phyloP scores from a whole-genome alignment of 2,888 invertebrate genomes.

The Pemphredon lugubris region DNA sequence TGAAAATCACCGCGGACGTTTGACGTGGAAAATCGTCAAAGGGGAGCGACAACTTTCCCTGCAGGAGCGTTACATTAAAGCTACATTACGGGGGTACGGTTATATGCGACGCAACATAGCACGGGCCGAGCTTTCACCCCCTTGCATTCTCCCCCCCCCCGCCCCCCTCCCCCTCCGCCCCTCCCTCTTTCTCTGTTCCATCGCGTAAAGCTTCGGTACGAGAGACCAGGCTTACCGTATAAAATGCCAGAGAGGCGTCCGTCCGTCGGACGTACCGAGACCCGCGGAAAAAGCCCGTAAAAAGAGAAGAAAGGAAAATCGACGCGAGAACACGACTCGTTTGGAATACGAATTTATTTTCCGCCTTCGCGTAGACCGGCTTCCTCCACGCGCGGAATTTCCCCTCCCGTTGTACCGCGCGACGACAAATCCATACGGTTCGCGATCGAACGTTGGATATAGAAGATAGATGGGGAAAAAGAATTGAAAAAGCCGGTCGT shows the following conservation, averaged over 20 bases:
- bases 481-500: too few relatives aligned
- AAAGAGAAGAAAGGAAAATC: constrained; percentile 18
- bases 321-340: constrained; percentile 20
- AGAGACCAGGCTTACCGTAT: background rate
- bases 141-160: background rate
- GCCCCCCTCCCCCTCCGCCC: background rate
- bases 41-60: constrained; percentile 38
- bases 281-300: constrained; percentile 17
- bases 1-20: constrained; percentile 65
- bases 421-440: background rate
- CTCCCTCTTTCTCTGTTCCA: background rate
- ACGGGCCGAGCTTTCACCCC: constrained; percentile 30
- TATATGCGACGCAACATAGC: background rate
- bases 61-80: constrained; percentile 71
- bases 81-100: constrained; percentile 62
- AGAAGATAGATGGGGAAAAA: too few relatives aligned
- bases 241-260: constrained; percentile 23
- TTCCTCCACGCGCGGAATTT: background rate
- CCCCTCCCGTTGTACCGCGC: background rate
- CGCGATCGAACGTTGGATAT: background rate
- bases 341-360: constrained; percentile 4
- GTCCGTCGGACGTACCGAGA: constrained; percentile 7
- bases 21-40: constrained; percentile 70
- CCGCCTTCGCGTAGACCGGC: background rate
- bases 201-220: constrained; percentile 17